Evolutionary conservation across 1,140 invertebrate genomes (phyloP), one percentile per base, ranked within the genome.

Genomic region (Orius laevigatus): DNA sequence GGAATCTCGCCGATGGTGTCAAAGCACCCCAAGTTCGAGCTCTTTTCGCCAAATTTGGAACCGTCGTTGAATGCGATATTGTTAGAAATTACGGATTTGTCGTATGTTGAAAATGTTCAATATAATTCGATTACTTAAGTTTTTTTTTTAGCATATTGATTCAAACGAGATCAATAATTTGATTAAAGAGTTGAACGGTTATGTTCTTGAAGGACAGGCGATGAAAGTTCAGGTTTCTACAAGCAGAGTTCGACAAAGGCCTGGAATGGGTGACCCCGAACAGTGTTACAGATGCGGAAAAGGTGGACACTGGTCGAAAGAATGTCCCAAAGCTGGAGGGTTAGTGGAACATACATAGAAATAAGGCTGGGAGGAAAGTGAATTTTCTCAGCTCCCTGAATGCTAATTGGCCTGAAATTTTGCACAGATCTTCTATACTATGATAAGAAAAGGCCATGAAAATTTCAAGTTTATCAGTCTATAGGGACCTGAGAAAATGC

Each of bases 271-370:
- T 57, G 86, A 90, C 66, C 85, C 87, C 61, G 87, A 89, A 62
- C 85, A 88, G 63, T 93, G 88, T 70, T 93, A 90, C 69, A 58
- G 87, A 65, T 93, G 89, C 73, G 88, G 88, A 49, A 76, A 84
- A 63, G 84, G 84, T 59, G 89, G 89, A 54, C 88, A 93, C 70
- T 93, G 88, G 89, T 91, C 85, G 55, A 90, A 89, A 73, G 85
- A 91, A 66, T 90, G 87, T 68, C 85, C 85, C 51, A 62, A 61
- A 53, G 62, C 60, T 35, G 59, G 57, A 62, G 48, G 49, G 43
- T 45, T 31, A 45, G 43, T 31, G n/a, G n/a, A n/a, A n/a, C n/a
- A n/a, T n/a, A n/a, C n/a, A n/a, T n/a, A n/a, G n/a, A n/a, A n/a
- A n/a, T n/a, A n/a, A n/a, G n/a, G n/a, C n/a, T n/a, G n/a, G n/a